Base-by-base conservation (phyloP, 2,888 invertebrate species). In the Carabus problematicus region DNA sequence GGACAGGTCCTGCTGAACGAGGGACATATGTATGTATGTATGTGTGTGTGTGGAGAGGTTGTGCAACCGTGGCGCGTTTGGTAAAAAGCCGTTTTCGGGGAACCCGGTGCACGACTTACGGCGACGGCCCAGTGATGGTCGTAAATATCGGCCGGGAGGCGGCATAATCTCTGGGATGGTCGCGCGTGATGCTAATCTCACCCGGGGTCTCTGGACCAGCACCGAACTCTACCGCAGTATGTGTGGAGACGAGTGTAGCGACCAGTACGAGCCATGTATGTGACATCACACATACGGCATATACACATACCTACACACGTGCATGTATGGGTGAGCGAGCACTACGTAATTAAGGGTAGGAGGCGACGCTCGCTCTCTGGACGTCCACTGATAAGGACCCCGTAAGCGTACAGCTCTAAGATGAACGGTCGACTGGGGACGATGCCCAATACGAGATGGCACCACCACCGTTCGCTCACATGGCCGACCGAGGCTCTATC, bases 131-230 rank as follows among this genome's bases (percentile, higher is more conserved):
- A 71, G 73, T 75, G 74, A 75, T 73, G 74, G 72, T 75, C 75
- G 75, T 75, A 75, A 75, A 75, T 75, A 75, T 74, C 72, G 67
- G 39, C 14, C 71, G 70, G 73, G 75, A 75, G 75, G 75, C 75
- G 75, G 75, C 74, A 75, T 75, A 75, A 75, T 75, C 75, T 74
- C 72, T 70, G 4, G 42, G 60, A 52, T 19, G 43, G 43, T n/a
- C 60, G 60, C 19, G 41, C 14, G 60, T 70, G 74, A 75, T 75
- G 74, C 74, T 75, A 75, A 75, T 75, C 75, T 74, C 70, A 69
- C 14, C 29, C 16, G 16, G 43, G 16, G 18, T 19, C 16, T 47
- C n/a, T 39, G 11, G 29, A 8, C 40, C 14, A 42, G 8, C 8
- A 41, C 42, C n/a, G 12, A 7, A 12, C n/a, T 40, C 59, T 29